Conservation (phyloP, 2,797 vertebrate species). For the Prunella strophiata region DNA sequence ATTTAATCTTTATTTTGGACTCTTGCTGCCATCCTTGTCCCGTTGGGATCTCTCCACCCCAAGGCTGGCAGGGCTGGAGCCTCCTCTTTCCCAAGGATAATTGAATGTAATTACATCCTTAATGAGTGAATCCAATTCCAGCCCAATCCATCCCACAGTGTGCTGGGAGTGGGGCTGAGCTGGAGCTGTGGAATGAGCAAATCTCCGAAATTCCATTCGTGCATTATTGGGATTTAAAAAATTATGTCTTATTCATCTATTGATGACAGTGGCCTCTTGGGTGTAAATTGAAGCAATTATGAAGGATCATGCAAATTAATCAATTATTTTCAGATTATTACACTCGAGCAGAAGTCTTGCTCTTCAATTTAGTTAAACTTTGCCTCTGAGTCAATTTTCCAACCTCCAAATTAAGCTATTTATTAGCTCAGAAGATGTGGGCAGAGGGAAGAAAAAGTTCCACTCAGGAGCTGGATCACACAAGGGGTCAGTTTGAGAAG, state of each 20-base stretch:
- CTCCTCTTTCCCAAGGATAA: conserved; percentile 16
- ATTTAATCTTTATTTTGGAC: neutral
- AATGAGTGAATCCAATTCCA: conserved; percentile 39
- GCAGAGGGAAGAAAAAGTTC: neutral
- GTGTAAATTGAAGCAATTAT: conserved; percentile 66
- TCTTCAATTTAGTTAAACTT: conserved; percentile 65
- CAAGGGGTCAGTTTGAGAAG: neutral
- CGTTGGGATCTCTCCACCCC: neutral
- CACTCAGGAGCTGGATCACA: neutral
- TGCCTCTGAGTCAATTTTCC: conserved; percentile 64
- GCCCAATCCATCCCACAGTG: neutral
- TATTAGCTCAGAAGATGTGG: conserved; percentile 47
- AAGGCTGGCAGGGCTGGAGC: conserved; percentile 11
- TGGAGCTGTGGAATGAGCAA: neutral
- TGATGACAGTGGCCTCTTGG: conserved; percentile 64
- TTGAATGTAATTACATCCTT: conserved; percentile 19
- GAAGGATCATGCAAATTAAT: conserved; percentile 71
- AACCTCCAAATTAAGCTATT: conserved; percentile 60
- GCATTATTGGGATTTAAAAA: conserved; percentile 49
- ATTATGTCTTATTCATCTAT: conserved; percentile 66
- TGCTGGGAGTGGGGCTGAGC: neutral
- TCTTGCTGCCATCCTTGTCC: neutral
- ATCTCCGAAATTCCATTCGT: neutral
- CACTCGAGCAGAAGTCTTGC: conserved; percentile 47
- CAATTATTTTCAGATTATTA: conserved; percentile 73